Conservation (phyloP, 2,888 invertebrate species). For the Stictocephala bisonia region DNA sequence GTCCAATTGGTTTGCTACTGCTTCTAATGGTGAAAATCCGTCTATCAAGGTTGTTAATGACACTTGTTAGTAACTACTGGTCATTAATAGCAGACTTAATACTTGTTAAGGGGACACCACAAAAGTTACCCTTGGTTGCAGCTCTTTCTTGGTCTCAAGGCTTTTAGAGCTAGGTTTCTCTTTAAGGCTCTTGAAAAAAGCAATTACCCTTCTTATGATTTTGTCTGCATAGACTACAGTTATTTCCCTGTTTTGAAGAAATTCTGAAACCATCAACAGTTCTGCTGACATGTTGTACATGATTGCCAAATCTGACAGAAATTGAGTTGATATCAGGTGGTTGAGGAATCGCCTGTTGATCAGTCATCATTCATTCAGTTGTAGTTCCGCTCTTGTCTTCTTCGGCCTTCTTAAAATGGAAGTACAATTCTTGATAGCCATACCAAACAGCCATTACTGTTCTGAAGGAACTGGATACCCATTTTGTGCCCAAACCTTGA, state of each 20-base stretch:
- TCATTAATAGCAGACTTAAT: neutral
- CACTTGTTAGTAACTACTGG: neutral
- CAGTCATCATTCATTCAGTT: neutral
- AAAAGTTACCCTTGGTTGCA: neutral
- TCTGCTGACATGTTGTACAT: neutral
- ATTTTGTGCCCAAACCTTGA: neutral
- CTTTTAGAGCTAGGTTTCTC: no score
- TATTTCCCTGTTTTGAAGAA: neutral
- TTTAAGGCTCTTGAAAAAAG: neutral
- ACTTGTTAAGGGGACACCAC: no score
- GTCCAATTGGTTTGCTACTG: neutral
- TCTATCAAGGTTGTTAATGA: neutral
- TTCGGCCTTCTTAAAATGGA: conserved; percentile 7
- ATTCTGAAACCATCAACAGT: neutral
- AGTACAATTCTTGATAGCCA: neutral
- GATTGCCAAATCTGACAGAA: neutral
- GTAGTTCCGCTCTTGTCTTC: neutral
- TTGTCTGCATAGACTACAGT: no score
- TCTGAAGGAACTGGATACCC: neutral
- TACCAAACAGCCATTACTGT: no score
- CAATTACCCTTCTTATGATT: neutral
- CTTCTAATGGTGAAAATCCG: neutral
- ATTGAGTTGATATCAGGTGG: neutral
- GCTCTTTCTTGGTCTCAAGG: no score
- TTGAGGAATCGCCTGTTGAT: neutral